Evolutionary conservation across 2,888 invertebrate genomes (phyloP).

Genomic region (Peribatodes rhomboidaria): DNA sequence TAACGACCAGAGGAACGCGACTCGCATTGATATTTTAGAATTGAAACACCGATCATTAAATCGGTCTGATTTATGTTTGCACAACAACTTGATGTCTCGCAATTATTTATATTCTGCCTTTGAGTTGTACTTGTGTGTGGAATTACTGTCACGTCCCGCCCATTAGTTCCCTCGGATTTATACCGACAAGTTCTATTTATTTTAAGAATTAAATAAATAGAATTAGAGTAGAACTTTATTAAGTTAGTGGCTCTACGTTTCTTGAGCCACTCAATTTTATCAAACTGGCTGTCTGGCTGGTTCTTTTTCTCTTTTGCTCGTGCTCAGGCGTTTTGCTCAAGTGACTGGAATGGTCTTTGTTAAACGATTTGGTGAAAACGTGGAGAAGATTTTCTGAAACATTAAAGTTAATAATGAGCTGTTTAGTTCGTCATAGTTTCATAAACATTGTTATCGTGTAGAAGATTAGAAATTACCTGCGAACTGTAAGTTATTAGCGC

Average conservation of each 20-base stretch:
- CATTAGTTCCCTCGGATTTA: conserved; percentile 29
- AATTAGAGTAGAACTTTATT: conserved; percentile 15
- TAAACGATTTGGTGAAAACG: background rate
- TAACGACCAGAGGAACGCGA: conserved; percentile 35
- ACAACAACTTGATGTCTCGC: conserved; percentile 31
- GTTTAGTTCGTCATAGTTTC: background rate
- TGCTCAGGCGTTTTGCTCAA: background rate
- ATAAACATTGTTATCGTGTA: background rate
- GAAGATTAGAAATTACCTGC: conserved; percentile 9
- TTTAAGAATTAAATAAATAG: conserved; percentile 19
- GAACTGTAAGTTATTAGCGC: conserved; percentile 20
- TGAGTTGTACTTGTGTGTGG: conserved; percentile 10
- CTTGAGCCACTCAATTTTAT: conserved; percentile 8
- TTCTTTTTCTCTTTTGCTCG: conserved; percentile 2
- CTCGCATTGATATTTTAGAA: conserved; percentile 36
- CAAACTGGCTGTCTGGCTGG: background rate
- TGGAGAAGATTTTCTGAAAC: background rate
- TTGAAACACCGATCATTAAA: conserved; percentile 36
- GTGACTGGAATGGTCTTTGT: background rate
- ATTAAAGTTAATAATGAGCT: background rate
- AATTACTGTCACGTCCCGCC: conserved; percentile 30
- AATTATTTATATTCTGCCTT: conserved; percentile 31
- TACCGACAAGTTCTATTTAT: conserved; percentile 26
- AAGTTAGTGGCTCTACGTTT: conserved; percentile 18
- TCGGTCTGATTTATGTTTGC: conserved; percentile 32